Evolutionary conservation across 1,140 invertebrate genomes (phyloP), one percentile per base, ranked within the genome.

Genomic region (Drosophila tristis): DNA sequence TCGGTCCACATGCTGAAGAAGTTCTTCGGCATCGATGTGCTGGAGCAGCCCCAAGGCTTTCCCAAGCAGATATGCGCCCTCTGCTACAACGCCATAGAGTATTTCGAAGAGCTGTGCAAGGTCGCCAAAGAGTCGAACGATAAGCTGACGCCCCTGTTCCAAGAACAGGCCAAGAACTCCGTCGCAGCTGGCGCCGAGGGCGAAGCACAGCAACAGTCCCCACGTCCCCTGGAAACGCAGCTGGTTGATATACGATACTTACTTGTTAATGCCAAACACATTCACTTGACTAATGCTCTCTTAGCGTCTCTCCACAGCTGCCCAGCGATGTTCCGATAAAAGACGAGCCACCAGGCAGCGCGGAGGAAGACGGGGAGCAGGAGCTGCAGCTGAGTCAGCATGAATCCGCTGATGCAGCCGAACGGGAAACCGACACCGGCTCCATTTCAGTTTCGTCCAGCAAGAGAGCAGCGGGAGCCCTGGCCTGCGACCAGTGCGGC

Each of bases 401-500:
- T 2, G 39, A 49, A 4, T 4, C 31, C 15, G 8, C 44, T 43
- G 53, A 55, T 61, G 43, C 65, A 53, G n/a, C 35, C 35, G 64
- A 62, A 20, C 70, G 62, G 49, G n/a, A n/a, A 20, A 26, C 25
- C 2, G 35, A 39, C 35, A 39, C 11, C 11, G 11, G 11, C 35
- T 39, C 35, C 0, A 39, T 39, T 13, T 39, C 35, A 39, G 35
- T 39, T 4, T 15, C 29, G 4, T 31, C 54, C 0, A 67, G 44
- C 44, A 77, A 53, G 23, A 73, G 59, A 25, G 63, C 67, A 2
- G 43, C 73, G 23, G 20, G 68, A 2, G 2, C 35, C 1, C 31
- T 91, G 16, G 74, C 85, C 4, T 91, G 90, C 42, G 48, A 89
- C 25, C 78, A 73, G 39, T 91, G 90, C 29, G 90, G 90, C 43